phyloP scores from a whole-genome alignment of 2,888 invertebrate species.

The Noctua janthe region DNA sequence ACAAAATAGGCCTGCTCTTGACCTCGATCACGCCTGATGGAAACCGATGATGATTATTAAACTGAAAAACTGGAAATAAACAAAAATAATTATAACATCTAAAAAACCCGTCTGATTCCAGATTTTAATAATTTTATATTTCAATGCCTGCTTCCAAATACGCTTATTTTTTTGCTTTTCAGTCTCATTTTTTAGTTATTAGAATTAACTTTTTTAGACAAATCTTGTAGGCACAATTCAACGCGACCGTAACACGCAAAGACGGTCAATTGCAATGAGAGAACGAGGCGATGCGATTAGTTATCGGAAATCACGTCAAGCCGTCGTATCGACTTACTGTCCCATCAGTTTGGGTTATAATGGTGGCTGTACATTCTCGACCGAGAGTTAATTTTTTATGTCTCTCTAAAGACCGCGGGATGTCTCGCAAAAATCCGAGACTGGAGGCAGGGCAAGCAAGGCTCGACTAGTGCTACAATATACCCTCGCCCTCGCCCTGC shows the following conservation, averaged over 20 bases:
- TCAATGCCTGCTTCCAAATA: too few relatives aligned
- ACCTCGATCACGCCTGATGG: too few relatives aligned
- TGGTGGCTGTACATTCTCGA: neutral
- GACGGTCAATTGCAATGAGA: neutral
- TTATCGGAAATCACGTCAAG: neutral
- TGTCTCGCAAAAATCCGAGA: neutral
- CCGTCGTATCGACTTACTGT: neutral
- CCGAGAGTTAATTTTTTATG: neutral
- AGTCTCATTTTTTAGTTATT: too few relatives aligned
- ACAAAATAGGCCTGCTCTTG: too few relatives aligned
- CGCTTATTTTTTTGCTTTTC: too few relatives aligned
- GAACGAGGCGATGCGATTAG: neutral
- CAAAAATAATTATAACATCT: too few relatives aligned
- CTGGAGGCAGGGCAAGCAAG: neutral
- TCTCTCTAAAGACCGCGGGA: neutral
- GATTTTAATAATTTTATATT: too few relatives aligned
- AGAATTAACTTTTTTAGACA: neutral
- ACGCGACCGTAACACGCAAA: neutral
- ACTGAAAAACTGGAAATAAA: too few relatives aligned
- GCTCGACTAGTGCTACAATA: neutral
- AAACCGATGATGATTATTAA: too few relatives aligned
- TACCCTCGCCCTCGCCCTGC: neutral
- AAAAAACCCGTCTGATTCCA: too few relatives aligned
- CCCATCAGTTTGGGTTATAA: neutral
- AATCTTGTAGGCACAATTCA: neutral